Evolutionary conservation across 2,113 vertebrate species (phyloP).

Genomic region (Alaudala cheleensis): DNA sequence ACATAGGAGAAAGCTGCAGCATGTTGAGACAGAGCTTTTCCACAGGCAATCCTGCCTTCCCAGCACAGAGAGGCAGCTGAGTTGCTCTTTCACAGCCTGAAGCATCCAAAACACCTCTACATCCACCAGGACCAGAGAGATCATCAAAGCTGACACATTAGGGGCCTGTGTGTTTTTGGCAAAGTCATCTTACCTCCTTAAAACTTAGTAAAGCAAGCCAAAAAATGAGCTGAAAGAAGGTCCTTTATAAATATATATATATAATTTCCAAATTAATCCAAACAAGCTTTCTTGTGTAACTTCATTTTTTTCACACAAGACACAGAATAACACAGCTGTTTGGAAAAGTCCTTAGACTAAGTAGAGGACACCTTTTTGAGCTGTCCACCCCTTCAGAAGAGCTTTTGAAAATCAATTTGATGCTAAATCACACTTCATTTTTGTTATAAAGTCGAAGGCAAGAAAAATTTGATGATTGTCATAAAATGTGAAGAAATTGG

Average conservation of each 20-base stretch:
- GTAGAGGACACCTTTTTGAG: background rate
- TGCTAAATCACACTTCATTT: background rate
- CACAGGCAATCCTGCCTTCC: background rate
- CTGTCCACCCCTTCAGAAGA: background rate
- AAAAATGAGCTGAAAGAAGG: slow-evolving; percentile 13
- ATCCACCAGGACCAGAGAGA: background rate
- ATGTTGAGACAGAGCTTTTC: background rate
- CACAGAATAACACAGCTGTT: background rate
- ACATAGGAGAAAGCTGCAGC: slow-evolving; percentile 3
- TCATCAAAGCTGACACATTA: background rate
- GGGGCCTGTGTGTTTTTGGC: background rate
- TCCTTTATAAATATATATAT: slow-evolving; percentile 1
- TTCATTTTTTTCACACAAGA: background rate
- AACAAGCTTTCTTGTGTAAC: slow-evolving; percentile 1
- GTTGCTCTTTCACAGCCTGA: slow-evolving; percentile 19
- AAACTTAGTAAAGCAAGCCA: background rate
- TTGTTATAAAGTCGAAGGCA: background rate
- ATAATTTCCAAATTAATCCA: slow-evolving; percentile 1
- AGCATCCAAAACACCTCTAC: background rate
- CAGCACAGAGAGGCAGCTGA: background rate
- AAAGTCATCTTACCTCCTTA: background rate
- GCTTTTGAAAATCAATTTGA: background rate
- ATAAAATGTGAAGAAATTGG: background rate
- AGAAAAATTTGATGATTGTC: background rate
- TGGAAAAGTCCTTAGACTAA: background rate